Evolutionary conservation across 2,888 invertebrate genomes (phyloP).

Genomic region (Didymodactylos carnosus): DNA sequence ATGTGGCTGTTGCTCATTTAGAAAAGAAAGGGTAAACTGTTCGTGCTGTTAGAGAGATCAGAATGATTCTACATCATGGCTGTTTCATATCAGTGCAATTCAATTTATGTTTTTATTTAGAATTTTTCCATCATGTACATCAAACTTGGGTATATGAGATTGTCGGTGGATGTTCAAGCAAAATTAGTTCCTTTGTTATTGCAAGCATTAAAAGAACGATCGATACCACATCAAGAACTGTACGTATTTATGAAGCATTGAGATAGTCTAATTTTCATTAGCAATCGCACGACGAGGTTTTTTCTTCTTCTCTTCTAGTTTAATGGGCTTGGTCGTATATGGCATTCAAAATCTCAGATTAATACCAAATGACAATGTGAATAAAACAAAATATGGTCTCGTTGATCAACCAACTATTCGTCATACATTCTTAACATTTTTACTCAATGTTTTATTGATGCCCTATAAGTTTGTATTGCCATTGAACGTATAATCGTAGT

Average conservation of each 20-base stretch:
- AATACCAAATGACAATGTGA: constrained; percentile 45
- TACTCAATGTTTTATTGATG: constrained; percentile 60
- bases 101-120: constrained; percentile 37
- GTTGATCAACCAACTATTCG: constrained; percentile 49
- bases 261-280: too few species aligned
- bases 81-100: too few species aligned
- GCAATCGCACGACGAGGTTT: too few species aligned
- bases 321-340: constrained; percentile 59
- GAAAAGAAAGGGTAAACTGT: too few species aligned
- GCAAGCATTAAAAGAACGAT: neutral
- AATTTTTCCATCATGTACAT: constrained; percentile 83
- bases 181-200: neutral
- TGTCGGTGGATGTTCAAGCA: constrained; percentile 36
- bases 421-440: constrained; percentile 50
- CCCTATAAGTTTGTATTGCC: constrained; percentile 60
- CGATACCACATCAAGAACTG: neutral
- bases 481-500: neutral
- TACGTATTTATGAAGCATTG: too few species aligned
- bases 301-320: constrained; percentile 39
- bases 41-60: too few species aligned
- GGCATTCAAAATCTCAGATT: constrained; percentile 52
- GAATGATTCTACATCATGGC: neutral
- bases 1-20: too few species aligned
- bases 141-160: constrained; percentile 66
- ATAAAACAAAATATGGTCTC: constrained; percentile 46